Evolutionary conservation across 2,113 vertebrate genomes (phyloP), one percentile per base, ranked within the genome.

Genomic region (Gopherus evgoodei): DNA sequence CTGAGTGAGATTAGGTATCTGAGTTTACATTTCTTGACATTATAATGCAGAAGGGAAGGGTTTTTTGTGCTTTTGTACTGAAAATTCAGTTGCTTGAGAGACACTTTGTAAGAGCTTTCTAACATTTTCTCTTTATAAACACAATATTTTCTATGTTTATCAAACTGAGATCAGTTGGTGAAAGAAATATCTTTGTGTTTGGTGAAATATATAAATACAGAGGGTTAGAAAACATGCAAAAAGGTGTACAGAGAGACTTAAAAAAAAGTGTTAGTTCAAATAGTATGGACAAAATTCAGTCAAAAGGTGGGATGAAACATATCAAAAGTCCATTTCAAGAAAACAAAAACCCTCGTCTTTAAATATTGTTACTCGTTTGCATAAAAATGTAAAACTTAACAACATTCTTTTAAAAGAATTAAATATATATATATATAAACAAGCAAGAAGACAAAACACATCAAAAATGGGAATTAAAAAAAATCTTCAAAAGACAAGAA

Each of bases 381-480:
- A 98, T 97, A 97, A 98, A 98, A 98, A 98, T 76, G 95, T 96
- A 98, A 97, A 98, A 98, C 97, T 98, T 97, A 98, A 98, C 96
- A 97, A 98, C 98, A 97, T 97, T 98, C 97, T 97, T 98, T 97
- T 96, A 98, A 98, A 97, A 98, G 98, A 97, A 98, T 97, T 92
- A 98, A 97, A 98, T 97, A 98, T 69, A 91, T 97, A 98, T 96
- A 98, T 98, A 97, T 98, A 98, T 96, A 98, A 99, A 99, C 99
- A 99, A 99, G 99, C 98, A 99, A 99, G 99, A 99, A 99, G 99
- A 99, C 99, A 99, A 99, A 99, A 99, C 99, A 99, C 99, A 99
- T 99, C 99, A 98, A 99, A 99, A 99, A 98, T 98, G 97, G 98
- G 98, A 99, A 99, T 98, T 95, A 99, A 99, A 98, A 99, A 95